phyloP scores from a whole-genome alignment of 2,888 invertebrate species.

The Lacanobia wlatinum region DNA sequence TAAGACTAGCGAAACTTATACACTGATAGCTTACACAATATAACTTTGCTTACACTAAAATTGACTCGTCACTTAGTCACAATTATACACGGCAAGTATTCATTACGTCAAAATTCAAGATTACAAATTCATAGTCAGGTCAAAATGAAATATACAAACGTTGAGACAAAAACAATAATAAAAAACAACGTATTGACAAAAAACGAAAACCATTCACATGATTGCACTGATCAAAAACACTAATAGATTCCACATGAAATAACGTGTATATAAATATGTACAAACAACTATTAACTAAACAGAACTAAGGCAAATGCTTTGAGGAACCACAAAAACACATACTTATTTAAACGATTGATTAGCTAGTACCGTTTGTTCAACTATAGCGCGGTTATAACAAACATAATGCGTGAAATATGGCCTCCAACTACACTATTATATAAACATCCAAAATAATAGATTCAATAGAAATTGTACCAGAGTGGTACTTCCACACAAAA shows the following conservation, averaged over 20 bases:
- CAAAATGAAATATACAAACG: conserved; percentile 59
- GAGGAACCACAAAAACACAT: conserved; percentile 83
- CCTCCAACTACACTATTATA: conserved; percentile 56
- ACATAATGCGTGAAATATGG: conserved; percentile 55
- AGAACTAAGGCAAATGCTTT: conserved; percentile 85
- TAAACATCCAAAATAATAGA: conserved; percentile 47
- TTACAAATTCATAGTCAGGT: conserved; percentile 53
- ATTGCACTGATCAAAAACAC: conserved; percentile 66
- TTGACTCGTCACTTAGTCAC: conserved; percentile 65
- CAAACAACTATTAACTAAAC: conserved; percentile 64
- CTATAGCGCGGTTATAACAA: conserved; percentile 40
- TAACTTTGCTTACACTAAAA: conserved; percentile 67
- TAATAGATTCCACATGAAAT: conserved; percentile 64
- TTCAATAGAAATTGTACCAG: conserved; percentile 40
- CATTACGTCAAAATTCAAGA: conserved; percentile 54
- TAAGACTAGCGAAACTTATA: conserved; percentile 70
- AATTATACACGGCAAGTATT: conserved; percentile 69
- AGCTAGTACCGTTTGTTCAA: conserved; percentile 46
- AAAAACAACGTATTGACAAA: conserved; percentile 19
- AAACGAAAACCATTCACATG: conserved; percentile 39
- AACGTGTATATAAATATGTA: conserved; percentile 62
- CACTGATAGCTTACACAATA: conserved; percentile 57
- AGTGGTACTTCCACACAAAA: conserved; percentile 24
- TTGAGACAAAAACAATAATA: conserved; percentile 41
- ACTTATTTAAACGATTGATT: conserved; percentile 55